Evolutionary conservation across 2,888 invertebrate species (phyloP).

Genomic region (Lepidocyrtinus sp.): DNA sequence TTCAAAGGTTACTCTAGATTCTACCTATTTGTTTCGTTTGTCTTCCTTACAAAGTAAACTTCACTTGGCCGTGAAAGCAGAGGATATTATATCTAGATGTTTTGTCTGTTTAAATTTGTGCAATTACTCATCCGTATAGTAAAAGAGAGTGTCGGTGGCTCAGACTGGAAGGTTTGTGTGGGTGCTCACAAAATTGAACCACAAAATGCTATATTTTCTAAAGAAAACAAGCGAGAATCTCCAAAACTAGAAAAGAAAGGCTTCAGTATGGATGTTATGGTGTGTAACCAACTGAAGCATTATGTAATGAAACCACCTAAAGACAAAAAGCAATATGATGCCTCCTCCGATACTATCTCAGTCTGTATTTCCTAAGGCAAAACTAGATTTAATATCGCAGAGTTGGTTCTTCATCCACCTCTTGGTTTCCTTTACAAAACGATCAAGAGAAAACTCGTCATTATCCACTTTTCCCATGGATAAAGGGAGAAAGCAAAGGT

Average conservation of each 20-base stretch:
- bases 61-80: too few species aligned
- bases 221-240: conserved; percentile 16
- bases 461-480: conserved; percentile 6
- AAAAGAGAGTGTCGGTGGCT: background rate
- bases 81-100: too few species aligned
- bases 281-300: conserved; percentile 41
- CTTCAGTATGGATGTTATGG: conserved; percentile 30
- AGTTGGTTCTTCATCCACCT: background rate
- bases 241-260: background rate
- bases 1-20: too few species aligned
- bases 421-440: background rate
- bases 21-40: too few species aligned
- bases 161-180: background rate
- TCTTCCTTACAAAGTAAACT: too few species aligned
- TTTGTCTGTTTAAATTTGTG: background rate
- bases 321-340: background rate
- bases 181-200: conserved; percentile 34
- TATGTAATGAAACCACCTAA: background rate
- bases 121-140: background rate
- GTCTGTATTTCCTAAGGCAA: background rate
- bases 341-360: background rate
- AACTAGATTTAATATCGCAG: background rate
- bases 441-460: background rate
- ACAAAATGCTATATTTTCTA: conserved; percentile 21
- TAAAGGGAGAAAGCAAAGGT: background rate